phyloP scores from a whole-genome alignment of 2,797 vertebrate genomes.

The Odontamblyopus lacepedii region DNA sequence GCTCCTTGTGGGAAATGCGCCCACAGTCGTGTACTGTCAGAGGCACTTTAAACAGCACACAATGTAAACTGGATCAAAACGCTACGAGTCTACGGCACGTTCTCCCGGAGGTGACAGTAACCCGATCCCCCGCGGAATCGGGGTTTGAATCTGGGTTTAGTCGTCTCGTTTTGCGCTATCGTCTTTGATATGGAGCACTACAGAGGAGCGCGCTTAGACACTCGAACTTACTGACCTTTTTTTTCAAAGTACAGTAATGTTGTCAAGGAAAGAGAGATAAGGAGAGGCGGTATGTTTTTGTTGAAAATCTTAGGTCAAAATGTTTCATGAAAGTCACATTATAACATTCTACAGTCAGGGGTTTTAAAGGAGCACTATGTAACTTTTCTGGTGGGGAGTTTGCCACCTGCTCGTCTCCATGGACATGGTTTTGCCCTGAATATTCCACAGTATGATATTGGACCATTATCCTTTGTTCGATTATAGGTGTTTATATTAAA shows the following conservation, averaged over 20 bases:
- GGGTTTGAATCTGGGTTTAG: conserved; percentile 48
- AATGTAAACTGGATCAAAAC: conserved; percentile 54
- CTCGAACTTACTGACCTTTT: conserved; percentile 13
- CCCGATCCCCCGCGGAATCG: conserved; percentile 44
- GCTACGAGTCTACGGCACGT: conserved; percentile 29
- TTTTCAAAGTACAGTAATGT: neutral
- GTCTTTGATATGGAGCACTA: conserved; percentile 45
- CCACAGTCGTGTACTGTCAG: conserved; percentile 55
- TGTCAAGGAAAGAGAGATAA: conserved; percentile 16
- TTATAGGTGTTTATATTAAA: too few species aligned
- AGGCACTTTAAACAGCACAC: conserved; percentile 55
- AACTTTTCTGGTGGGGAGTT: too few species aligned
- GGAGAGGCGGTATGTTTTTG: neutral
- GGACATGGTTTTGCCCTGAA: too few species aligned
- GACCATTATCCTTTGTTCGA: too few species aligned
- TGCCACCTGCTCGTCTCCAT: too few species aligned
- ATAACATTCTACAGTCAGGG: neutral
- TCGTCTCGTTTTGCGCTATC: conserved; percentile 45
- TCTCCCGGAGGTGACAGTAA: conserved; percentile 64
- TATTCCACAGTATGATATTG: too few species aligned
- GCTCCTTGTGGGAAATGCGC: conserved; percentile 61
- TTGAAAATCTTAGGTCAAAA: neutral
- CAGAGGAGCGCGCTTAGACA: conserved; percentile 22
- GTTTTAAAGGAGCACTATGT: too few species aligned
- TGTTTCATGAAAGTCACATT: neutral